Conservation (phyloP, 2,888 invertebrate genomes). For the Melipona beecheii region DNA sequence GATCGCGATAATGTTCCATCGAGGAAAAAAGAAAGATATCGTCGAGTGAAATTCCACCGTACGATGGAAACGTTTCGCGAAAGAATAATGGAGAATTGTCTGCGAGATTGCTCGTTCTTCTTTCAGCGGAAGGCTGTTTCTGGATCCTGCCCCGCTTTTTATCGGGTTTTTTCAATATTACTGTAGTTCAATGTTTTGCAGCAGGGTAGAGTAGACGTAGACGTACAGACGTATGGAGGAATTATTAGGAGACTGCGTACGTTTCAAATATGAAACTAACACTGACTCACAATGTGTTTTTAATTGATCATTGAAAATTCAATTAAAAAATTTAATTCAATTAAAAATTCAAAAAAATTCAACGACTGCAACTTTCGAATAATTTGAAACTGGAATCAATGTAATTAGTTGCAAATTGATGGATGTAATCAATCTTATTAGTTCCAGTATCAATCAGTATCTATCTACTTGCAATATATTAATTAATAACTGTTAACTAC, state of each 20-base stretch:
- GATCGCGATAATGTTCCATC: constrained; percentile 4
- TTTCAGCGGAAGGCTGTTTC: not conserved
- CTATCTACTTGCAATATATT: not conserved
- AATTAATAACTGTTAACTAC: not conserved
- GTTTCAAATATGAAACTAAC: no score
- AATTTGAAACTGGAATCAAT: no score
- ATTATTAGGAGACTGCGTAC: not conserved
- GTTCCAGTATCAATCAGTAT: not conserved
- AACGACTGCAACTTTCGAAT: no score
- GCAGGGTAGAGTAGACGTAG: not conserved
- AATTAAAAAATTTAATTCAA: no score
- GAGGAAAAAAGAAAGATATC: not conserved
- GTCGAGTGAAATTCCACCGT: no score
- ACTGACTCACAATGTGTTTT: no score
- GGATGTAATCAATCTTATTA: not conserved
- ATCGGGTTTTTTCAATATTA: not conserved
- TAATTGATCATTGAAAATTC: no score
- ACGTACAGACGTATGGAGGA: not conserved
- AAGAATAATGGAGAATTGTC: constrained; percentile 13
- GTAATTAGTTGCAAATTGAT: no score
- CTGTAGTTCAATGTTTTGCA: no score
- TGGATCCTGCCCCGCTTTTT: not conserved
- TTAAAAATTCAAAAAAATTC: no score
- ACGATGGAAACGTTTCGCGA: not conserved
- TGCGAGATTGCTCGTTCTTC: not conserved